Percentiles rank a stretch among this genome's conserved stretches.
These are phyloP conservation scores for Eutolmus rufibarbis DNA, from an alignment of 2,888 invertebrate species.

Conservation along the genomic window DNA sequence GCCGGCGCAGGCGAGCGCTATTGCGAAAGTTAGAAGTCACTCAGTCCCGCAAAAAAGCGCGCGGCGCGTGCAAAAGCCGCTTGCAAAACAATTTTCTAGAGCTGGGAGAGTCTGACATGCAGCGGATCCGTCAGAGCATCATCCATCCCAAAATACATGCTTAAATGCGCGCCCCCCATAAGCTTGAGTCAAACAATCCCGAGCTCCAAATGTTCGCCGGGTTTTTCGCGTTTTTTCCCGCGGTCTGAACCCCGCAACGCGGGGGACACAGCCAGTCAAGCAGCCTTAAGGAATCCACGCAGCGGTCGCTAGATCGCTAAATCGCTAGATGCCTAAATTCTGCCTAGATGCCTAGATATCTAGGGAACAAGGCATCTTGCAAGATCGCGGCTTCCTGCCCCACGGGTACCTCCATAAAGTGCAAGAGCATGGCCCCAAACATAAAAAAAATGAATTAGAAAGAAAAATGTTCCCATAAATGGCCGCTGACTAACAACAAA, in stretches of 20 bases:
- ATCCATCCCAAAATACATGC: not conserved
- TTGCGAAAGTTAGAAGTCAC: constrained; percentile 11
- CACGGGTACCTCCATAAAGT: not conserved
- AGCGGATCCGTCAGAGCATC: not conserved
- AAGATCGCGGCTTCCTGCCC: not conserved
- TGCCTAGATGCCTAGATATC: not conserved
- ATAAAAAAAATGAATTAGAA: not conserved
- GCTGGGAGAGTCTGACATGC: not conserved
- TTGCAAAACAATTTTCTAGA: not conserved
- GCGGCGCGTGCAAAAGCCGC: not conserved
- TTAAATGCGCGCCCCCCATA: not conserved
- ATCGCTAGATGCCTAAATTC: not conserved
- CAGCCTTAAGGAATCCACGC: not conserved
- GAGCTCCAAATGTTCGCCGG: not conserved
- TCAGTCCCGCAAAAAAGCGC: not conserved
- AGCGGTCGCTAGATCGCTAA: not conserved
- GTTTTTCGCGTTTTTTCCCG: not conserved
- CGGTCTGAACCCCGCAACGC: not conserved
- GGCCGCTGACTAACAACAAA: constrained; percentile 11
- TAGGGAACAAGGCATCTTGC: not conserved
- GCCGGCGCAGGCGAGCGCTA: not conserved
- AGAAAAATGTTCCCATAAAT: constrained; percentile 3
- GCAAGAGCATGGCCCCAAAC: not conserved
- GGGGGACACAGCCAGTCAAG: not conserved
- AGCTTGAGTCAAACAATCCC: not conserved